A percentile compares a stretch with the other conserved stretches of the same genome.
Evolutionary conservation across 1,140 invertebrate species (phyloP).

Genomic region (Pseudomyrmex cubaensis): DNA sequence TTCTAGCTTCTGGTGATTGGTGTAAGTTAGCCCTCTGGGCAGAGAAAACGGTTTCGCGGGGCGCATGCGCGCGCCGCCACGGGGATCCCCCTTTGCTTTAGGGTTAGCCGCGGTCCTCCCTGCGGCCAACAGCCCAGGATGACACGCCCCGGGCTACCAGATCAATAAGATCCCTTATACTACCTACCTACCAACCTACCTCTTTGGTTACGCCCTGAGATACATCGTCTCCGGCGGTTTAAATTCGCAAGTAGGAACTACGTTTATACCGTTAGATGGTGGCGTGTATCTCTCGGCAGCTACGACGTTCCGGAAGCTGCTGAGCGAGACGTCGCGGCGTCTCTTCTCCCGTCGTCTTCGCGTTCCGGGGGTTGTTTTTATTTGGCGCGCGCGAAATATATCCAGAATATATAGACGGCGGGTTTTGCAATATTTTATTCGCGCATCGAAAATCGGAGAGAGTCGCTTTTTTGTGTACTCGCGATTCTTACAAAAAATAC

Average conservation of each 20-base stretch:
- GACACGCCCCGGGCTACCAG: constrained; percentile 86
- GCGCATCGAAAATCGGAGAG: neutral
- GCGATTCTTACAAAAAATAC: too few relatives aligned
- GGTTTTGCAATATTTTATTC: neutral
- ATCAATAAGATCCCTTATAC: constrained; percentile 86
- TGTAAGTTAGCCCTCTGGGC: constrained; percentile 83
- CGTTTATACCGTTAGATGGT: constrained; percentile 16
- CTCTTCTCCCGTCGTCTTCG: too few relatives aligned
- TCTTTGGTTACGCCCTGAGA: constrained; percentile 81
- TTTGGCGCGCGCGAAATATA: constrained; percentile 9
- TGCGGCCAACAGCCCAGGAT: constrained; percentile 85
- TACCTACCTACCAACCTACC: constrained; percentile 79
- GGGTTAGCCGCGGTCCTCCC: constrained; percentile 85
- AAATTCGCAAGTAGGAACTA: constrained; percentile 67
- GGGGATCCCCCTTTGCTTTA: constrained; percentile 81
- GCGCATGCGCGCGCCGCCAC: constrained; percentile 77
- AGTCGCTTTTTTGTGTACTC: too few relatives aligned
- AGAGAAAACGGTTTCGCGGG: constrained; percentile 71
- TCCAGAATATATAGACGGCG: neutral
- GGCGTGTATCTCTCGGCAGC: constrained; percentile 45
- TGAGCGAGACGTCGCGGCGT: neutral
- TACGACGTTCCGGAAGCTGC: neutral
- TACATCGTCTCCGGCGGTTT: constrained; percentile 66
- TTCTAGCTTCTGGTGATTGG: constrained; percentile 85
- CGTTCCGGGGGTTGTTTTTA: constrained; percentile 8